Evolutionary conservation across 2,113 vertebrate species (phyloP).

Genomic region (Ctenomys sociabilis): DNA sequence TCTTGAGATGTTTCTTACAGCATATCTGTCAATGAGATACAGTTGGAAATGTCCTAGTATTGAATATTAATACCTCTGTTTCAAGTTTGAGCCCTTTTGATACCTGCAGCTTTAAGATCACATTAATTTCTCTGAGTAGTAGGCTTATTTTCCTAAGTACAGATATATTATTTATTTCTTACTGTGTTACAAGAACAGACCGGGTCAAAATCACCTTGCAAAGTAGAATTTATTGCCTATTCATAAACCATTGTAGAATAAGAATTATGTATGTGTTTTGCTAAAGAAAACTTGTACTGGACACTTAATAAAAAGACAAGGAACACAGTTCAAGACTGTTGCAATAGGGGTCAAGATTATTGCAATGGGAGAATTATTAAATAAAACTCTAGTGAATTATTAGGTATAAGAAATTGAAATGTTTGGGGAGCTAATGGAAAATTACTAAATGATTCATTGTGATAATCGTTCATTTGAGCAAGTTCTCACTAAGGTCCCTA

Average conservation of each 20-base stretch:
- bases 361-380: not conserved
- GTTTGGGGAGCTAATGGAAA: not conserved
- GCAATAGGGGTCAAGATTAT: not conserved
- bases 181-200: not conserved
- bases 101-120: not conserved
- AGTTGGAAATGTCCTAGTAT: not conserved
- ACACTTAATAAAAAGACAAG: conserved; percentile 21
- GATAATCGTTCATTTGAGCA: not conserved
- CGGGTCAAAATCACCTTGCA: conserved; percentile 10
- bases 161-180: conserved; percentile 52
- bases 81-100: conserved; percentile 22
- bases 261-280: not conserved
- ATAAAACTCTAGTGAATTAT: not conserved
- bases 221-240: not conserved
- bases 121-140: not conserved
- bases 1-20: not conserved
- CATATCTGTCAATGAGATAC: not conserved
- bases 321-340: conserved; percentile 13
- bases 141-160: conserved; percentile 53
- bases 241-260: not conserved
- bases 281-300: not conserved
- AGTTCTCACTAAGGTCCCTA: no score
- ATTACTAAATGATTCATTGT: not conserved
- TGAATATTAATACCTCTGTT: not conserved
- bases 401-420: not conserved